Percentiles rank a stretch among this genome's conserved stretches.
These are phyloP conservation scores for Luehdorfia chinensis DNA, from an alignment of 1,140 invertebrate species.

Conservation along the genomic window DNA sequence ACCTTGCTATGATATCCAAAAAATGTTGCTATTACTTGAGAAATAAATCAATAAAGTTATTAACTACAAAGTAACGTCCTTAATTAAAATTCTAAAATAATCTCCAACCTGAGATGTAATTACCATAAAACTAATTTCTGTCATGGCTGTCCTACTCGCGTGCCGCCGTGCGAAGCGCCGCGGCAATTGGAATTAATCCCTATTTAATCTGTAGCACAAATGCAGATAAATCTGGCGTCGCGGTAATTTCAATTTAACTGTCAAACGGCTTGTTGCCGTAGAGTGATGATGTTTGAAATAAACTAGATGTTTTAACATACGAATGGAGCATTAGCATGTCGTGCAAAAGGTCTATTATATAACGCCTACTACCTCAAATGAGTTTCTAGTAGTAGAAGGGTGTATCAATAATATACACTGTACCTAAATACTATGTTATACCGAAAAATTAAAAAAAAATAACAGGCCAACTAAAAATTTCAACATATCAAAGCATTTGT, in stretches of 20 bases:
- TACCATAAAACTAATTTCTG: constrained; percentile 15
- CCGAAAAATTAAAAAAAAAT: too few species aligned
- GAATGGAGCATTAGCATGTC: constrained; percentile 5
- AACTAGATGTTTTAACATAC: constrained; percentile 15
- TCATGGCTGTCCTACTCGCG: constrained; percentile 13
- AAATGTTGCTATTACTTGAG: not conserved
- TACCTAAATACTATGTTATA: too few species aligned
- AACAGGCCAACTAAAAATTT: too few species aligned
- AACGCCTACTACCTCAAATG: too few species aligned
- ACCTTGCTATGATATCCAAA: too few species aligned
- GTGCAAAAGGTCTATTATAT: constrained; percentile 1
- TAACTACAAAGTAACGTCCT: constrained; percentile 8
- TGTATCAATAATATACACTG: too few species aligned
- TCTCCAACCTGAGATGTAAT: constrained; percentile 5
- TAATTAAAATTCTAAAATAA: constrained; percentile 13
- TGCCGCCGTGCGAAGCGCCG: constrained; percentile 10
- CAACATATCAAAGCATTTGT: too few species aligned
- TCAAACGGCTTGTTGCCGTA: constrained; percentile 12
- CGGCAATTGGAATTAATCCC: constrained; percentile 16
- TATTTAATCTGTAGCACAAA: constrained; percentile 19
- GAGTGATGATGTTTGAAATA: constrained; percentile 17
- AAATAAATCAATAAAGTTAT: not conserved
- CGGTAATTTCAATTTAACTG: constrained; percentile 24
- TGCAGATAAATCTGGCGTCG: constrained; percentile 15
- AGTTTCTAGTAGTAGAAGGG: too few species aligned